Conservation (phyloP, 2,113 vertebrate genomes). For the Anhinga rufa region DNA sequence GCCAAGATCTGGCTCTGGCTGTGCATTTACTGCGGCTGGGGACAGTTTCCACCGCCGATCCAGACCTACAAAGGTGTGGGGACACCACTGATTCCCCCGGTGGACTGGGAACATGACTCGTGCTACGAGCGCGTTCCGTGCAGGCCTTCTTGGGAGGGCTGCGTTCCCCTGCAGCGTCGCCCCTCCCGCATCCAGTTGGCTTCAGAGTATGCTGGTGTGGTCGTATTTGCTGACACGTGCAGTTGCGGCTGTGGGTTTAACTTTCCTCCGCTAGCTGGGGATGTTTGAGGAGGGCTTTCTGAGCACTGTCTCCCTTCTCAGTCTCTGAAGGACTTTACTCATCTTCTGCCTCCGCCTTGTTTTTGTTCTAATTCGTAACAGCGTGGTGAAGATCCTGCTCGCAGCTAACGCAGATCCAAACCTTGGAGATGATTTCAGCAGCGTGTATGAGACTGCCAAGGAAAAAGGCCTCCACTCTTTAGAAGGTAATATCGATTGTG, state of each 20-base stretch:
- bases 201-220: neutral
- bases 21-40: accelerated
- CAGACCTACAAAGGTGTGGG: neutral
- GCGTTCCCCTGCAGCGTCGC: neutral
- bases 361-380: neutral
- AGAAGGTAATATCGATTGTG: conserved; percentile 77
- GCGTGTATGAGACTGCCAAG: conserved; percentile 87
- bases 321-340: neutral
- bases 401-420: conserved; percentile 88
- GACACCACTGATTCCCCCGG: accelerated
- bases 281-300: neutral
- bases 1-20: neutral
- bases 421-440: conserved; percentile 91
- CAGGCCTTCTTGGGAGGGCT: neutral
- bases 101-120: neutral
- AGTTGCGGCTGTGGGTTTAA: neutral
- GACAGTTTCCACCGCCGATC: neutral
- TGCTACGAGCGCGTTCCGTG: neutral
- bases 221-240: neutral
- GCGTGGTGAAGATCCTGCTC: conserved; percentile 84
- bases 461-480: conserved; percentile 91
- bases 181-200: neutral
- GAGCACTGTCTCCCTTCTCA: neutral
- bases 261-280: neutral
- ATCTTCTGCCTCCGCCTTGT: neutral